A percentile compares a stretch with the other conserved stretches of the same genome.
phyloP scores from a whole-genome alignment of 2,797 vertebrate genomes.

The Pelobates cultripes region DNA sequence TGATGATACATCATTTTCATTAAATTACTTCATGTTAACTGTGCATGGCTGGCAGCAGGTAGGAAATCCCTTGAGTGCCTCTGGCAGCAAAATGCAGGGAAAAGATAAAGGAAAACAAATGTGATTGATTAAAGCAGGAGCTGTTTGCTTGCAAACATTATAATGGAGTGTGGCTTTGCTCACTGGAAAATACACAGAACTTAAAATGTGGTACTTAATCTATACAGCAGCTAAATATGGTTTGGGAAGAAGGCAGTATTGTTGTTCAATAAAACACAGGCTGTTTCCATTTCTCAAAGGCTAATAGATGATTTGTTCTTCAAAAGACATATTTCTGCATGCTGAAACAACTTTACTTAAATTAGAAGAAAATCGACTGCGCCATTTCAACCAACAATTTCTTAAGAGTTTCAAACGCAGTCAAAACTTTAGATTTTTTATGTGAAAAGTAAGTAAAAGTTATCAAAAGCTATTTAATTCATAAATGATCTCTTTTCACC shows the following conservation, averaged over 20 bases:
- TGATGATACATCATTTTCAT: constrained; percentile 48
- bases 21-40: constrained; percentile 49
- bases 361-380: constrained; percentile 1
- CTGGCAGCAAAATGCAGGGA: constrained; percentile 41
- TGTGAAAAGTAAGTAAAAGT: constrained; percentile 12
- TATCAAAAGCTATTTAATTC: constrained; percentile 22
- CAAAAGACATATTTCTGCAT: constrained; percentile 17
- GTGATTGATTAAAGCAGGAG: constrained; percentile 44
- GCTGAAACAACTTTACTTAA: constrained; percentile 7
- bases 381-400: neutral
- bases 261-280: constrained; percentile 33
- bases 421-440: neutral
- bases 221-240: constrained; percentile 29
- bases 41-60: constrained; percentile 37
- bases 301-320: constrained; percentile 30
- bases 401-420: neutral
- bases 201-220: constrained; percentile 35
- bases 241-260: constrained; percentile 15
- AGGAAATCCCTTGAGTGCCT: constrained; percentile 39
- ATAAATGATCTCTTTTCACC: neutral
- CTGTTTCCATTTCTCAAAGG: constrained; percentile 19
- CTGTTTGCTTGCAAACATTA: constrained; percentile 18
- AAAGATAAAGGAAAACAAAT: constrained; percentile 45
- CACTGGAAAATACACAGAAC: constrained; percentile 34
- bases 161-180: constrained; percentile 34